Evolutionary conservation across 2,113 vertebrate genomes (phyloP).

Genomic region (Jacana jacana): DNA sequence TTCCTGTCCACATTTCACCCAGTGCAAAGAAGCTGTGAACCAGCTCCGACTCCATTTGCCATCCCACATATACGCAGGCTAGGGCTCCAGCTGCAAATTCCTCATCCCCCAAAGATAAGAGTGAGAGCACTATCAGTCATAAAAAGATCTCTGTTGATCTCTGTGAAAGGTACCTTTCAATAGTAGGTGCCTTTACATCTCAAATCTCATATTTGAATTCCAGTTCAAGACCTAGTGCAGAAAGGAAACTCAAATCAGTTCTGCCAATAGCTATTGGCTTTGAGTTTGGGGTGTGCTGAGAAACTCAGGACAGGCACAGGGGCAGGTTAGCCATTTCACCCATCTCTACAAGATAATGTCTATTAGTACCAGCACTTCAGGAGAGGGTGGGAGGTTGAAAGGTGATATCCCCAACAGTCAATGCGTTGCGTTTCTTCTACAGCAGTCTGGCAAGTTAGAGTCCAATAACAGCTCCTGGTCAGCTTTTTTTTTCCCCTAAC

Average conservation of each 20-base stretch:
- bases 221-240: background rate
- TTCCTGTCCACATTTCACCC: background rate
- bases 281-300: background rate
- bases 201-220: background rate
- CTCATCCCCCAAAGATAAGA: background rate
- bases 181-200: background rate
- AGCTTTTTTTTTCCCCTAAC: background rate
- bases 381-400: background rate
- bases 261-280: background rate
- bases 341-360: background rate
- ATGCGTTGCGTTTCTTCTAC: background rate
- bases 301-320: background rate
- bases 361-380: background rate
- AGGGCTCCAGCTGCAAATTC: background rate
- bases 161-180: background rate
- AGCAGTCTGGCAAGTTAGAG: background rate
- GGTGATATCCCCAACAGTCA: background rate
- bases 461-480: constrained; percentile 7
- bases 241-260: background rate
- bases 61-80: background rate
- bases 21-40: background rate
- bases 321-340: background rate
- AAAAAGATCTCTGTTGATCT: background rate
- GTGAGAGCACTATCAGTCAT: background rate
- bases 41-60: background rate